These are phyloP conservation scores for Ceratina japonica DNA, from an alignment of 1,140 invertebrate species.

Conservation along the genomic window DNA sequence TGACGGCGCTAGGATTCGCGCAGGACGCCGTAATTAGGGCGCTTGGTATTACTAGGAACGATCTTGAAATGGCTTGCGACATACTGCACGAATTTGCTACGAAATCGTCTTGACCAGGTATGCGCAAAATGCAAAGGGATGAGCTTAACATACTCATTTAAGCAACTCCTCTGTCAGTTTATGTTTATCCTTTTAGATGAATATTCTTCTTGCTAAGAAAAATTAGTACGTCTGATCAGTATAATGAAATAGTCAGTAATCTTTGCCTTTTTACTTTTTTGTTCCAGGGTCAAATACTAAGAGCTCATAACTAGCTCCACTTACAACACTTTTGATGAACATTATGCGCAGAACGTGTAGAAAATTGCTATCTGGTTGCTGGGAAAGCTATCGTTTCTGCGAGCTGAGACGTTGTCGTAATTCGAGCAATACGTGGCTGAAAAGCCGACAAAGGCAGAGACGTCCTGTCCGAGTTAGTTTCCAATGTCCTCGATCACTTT, in stretches of 20 bases:
- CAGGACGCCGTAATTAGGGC: constrained; percentile 94
- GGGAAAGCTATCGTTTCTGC: background rate
- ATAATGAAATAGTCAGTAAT: background rate
- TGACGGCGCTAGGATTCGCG: constrained; percentile 93
- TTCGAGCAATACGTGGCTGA: constrained; percentile 4
- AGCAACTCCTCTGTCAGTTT: background rate
- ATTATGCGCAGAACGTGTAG: constrained; percentile 37
- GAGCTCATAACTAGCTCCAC: constrained; percentile 64
- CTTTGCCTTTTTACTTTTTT: constrained; percentile 20
- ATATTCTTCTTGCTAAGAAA: background rate
- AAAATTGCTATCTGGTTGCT: background rate
- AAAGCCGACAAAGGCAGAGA: background rate
- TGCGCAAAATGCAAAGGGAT: constrained; percentile 20
- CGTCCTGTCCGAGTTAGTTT: background rate
- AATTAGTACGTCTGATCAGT: background rate
- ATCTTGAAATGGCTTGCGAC: constrained; percentile 96
- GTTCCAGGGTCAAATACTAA: constrained; percentile 61
- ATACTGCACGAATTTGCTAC: constrained; percentile 95
- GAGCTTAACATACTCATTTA: background rate
- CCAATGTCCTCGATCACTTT: constrained; percentile 2
- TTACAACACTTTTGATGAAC: constrained; percentile 61
- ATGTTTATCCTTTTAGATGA: background rate
- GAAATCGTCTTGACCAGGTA: constrained; percentile 80
- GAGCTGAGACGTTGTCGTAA: background rate
- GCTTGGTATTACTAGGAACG: constrained; percentile 93